Base-by-base conservation (phyloP, 2,797 vertebrate species). In the Gallinago stenura region DNA sequence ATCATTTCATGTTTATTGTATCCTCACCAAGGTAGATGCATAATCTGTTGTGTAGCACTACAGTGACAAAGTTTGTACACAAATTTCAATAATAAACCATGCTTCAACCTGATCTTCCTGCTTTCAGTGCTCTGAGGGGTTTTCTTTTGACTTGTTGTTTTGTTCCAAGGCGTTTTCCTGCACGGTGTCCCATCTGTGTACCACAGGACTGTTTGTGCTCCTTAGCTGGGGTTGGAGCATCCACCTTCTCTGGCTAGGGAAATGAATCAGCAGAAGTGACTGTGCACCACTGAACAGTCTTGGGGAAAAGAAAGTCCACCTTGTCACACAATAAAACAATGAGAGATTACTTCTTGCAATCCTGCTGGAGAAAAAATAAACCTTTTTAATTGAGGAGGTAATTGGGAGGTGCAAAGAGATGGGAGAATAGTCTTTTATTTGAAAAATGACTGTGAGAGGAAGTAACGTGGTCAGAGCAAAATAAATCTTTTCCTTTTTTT, bases 201-300 rank as follows among this genome's bases (percentile, higher is more conserved):
- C 54, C 30, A 28, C 30, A 28, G 87, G 61, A 72, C 24, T 58
- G 31, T 45, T 73, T 24, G 3, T 83, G 68, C 9, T 68, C 73
- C 83, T 69, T 37, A 33, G 22, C 35, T 89, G 51, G 31, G 28
- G 12, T 51, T 66, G 45, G 81, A 83, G 35, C 53, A 73, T 89
- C 68, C 53, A 62, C 41, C 3, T 83, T 73, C 81, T 71, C 84
- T 87, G 71, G 54, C 48, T 28, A 53, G 53, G n/a, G 31, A 79
- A 79, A 79, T 90, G 83, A 95, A 68, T 95, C 83, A 95, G 81
- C 95, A 94, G 71, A 93, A 95, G 60, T 70, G 24, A 50, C 20
- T 33, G 12, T 83, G 45, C 56, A 66, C 43, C 68, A 61, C 68
- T 80, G 78, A 89, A 48, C 19, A 46, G 56, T 73, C 62, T 83